These are phyloP conservation scores for Athene cunicularia DNA, from an alignment of 2,113 vertebrate genomes.

Conservation along the genomic window DNA sequence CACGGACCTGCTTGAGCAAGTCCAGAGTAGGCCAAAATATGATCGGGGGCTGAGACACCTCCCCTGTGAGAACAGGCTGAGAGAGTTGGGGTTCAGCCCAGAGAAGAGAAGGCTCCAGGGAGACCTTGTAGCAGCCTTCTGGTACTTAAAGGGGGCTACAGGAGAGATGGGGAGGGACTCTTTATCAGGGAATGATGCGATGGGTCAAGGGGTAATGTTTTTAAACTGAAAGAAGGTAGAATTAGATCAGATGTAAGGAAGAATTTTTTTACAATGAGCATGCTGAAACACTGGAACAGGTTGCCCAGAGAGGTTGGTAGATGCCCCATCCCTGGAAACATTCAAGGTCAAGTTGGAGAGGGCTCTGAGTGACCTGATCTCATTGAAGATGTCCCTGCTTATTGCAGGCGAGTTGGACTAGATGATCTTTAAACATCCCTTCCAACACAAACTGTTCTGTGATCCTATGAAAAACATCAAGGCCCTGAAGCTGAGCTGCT, in stretches of 20 bases:
- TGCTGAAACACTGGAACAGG: not conserved
- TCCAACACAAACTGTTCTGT: not conserved
- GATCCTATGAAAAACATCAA: not conserved
- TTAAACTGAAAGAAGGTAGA: not conserved
- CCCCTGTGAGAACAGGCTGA: not conserved
- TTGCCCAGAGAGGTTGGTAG: not conserved
- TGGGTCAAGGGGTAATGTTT: not conserved
- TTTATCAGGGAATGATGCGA: too few relatives aligned
- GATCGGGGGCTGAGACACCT: not conserved
- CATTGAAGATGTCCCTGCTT: not conserved
- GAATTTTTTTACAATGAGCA: not conserved
- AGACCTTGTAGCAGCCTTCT: not conserved
- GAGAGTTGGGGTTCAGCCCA: not conserved
- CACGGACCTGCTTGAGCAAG: too few relatives aligned
- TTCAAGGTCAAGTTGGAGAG: not conserved
- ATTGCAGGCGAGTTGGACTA: not conserved
- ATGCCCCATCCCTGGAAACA: not conserved
- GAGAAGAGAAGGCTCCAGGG: not conserved
- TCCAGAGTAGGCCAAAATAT: not conserved
- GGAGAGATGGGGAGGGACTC: too few relatives aligned
- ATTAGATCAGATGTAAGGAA: not conserved
- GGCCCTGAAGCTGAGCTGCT: slow-evolving; percentile 4
- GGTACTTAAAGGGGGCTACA: not conserved
- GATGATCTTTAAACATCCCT: not conserved
- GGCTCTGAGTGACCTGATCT: not conserved